phyloP scores from a whole-genome alignment of 2,888 invertebrate genomes.

The Sabellastarte sp. region DNA sequence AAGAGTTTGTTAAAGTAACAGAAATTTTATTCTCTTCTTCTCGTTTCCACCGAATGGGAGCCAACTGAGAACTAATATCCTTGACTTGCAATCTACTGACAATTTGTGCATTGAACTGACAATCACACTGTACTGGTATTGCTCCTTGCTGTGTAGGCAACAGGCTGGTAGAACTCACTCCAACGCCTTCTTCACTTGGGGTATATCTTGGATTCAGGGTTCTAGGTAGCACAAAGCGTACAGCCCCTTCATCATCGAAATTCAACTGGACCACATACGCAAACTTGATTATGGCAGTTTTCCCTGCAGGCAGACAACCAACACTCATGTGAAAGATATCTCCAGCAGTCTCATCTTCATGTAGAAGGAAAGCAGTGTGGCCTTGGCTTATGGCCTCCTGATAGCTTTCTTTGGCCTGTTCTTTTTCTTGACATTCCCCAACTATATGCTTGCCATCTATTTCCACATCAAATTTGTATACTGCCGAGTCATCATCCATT shows the following conservation, averaged over 20 bases:
- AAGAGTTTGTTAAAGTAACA: too few species aligned
- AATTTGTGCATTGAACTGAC: too few species aligned
- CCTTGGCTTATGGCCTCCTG: constrained; percentile 34
- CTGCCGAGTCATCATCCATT: constrained; percentile 36
- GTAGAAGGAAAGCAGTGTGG: constrained; percentile 33
- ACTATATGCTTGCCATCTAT: constrained; percentile 35
- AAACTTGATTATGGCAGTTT: constrained; percentile 29
- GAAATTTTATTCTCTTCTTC: too few species aligned
- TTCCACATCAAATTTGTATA: constrained; percentile 40
- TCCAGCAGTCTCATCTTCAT: constrained; percentile 29
- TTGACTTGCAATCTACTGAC: too few species aligned
- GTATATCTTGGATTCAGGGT: too few species aligned
- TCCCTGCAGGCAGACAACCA: constrained; percentile 37
- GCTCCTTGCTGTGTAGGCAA: too few species aligned
- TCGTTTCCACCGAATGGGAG: too few species aligned
- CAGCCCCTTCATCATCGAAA: constrained; percentile 30
- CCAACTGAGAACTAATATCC: too few species aligned
- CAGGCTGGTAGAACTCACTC: too few species aligned
- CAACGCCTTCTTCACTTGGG: too few species aligned
- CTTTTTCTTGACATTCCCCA: constrained; percentile 42
- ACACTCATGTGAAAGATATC: constrained; percentile 38
- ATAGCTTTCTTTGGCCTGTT: constrained; percentile 37
- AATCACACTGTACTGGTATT: too few species aligned
- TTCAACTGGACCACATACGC: constrained; percentile 36
- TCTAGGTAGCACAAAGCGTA: too few species aligned